Percentiles rank a stretch among this genome's conserved stretches.
phyloP scores from a whole-genome alignment of 2,113 vertebrate genomes.

The Corythoichthys intestinalis region DNA sequence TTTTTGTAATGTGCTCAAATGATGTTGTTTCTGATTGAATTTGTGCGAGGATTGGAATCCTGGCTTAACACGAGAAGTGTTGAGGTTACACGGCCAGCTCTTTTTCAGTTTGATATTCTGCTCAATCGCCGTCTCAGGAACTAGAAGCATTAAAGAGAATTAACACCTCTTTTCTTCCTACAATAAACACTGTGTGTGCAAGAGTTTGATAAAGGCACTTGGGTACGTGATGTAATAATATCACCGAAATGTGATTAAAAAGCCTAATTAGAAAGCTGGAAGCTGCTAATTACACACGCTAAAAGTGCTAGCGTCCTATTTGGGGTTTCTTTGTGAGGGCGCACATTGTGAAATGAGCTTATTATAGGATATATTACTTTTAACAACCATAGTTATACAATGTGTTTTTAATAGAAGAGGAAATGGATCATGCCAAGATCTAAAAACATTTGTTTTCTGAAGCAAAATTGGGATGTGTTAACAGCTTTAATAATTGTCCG shows the following conservation, averaged over 20 bases:
- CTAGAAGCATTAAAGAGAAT: slow-evolving; percentile 5
- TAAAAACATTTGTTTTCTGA: background rate
- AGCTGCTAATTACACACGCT: slow-evolving; percentile 9
- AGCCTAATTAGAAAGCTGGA: slow-evolving; percentile 7
- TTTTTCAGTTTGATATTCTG: background rate
- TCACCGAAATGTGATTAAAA: slow-evolving; percentile 6
- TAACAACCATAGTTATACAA: slow-evolving; percentile 1
- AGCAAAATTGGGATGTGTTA: background rate
- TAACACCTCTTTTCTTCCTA: background rate
- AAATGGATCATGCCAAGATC: slow-evolving; percentile 1
- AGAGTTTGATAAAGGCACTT: slow-evolving; percentile 2
- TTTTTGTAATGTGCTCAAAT: background rate
- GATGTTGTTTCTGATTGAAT: background rate
- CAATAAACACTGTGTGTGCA: slow-evolving; percentile 1
- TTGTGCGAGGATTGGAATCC: background rate
- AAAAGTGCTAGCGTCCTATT: slow-evolving; percentile 4
- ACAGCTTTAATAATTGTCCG: background rate
- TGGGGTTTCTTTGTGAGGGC: background rate
- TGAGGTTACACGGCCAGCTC: background rate
- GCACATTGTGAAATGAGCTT: background rate
- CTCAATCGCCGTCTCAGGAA: background rate
- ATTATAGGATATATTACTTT: slow-evolving; percentile 1
- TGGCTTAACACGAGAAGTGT: background rate
- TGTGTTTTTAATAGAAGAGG: background rate
- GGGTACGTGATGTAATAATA: background rate